A percentile compares a stretch with the other conserved stretches of the same genome.
Conservation (phyloP, 1,140 invertebrate species). For the Gonatopus flavifemur region DNA sequence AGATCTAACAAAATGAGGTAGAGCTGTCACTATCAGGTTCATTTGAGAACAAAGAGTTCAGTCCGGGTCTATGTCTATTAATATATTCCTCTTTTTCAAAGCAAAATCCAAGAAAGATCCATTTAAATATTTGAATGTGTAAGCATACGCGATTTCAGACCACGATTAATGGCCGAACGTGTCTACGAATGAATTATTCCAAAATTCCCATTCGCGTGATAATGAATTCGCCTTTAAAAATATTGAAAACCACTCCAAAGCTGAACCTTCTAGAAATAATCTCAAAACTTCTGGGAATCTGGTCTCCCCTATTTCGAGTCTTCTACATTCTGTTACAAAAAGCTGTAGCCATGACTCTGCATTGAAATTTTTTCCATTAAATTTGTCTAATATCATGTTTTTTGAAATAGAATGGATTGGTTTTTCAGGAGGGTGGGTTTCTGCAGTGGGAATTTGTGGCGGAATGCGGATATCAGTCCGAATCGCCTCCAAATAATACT, state of each 20-base stretch:
- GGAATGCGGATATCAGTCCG: neutral
- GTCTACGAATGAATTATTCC: slow-evolving; percentile 9
- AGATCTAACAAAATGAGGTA: slow-evolving; percentile 7
- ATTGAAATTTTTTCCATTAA: slow-evolving; percentile 7
- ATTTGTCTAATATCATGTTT: slow-evolving; percentile 10
- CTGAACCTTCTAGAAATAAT: slow-evolving; percentile 4
- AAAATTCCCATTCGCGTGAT: neutral
- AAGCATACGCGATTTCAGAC: slow-evolving; percentile 9
- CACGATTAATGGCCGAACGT: slow-evolving; percentile 3
- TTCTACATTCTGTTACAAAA: slow-evolving; percentile 5
- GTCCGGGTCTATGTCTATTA: slow-evolving; percentile 7
- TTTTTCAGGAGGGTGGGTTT: slow-evolving; percentile 1
- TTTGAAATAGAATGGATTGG: slow-evolving; percentile 12
- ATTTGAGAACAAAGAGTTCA: slow-evolving; percentile 8
- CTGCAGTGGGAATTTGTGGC: neutral
- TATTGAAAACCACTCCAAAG: slow-evolving; percentile 3
- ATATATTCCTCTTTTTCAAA: slow-evolving; percentile 12
- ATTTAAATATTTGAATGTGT: slow-evolving; percentile 10
- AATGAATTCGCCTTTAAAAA: slow-evolving; percentile 2
- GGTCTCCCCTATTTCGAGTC: neutral
- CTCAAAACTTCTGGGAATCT: slow-evolving; percentile 7
- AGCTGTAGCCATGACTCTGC: slow-evolving; percentile 7
- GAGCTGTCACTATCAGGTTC: slow-evolving; percentile 11
- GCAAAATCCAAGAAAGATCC: slow-evolving; percentile 13
- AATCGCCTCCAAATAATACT: slow-evolving; percentile 10